Conservation (phyloP, 2,888 invertebrate genomes). For the Mythimna loreyi region DNA sequence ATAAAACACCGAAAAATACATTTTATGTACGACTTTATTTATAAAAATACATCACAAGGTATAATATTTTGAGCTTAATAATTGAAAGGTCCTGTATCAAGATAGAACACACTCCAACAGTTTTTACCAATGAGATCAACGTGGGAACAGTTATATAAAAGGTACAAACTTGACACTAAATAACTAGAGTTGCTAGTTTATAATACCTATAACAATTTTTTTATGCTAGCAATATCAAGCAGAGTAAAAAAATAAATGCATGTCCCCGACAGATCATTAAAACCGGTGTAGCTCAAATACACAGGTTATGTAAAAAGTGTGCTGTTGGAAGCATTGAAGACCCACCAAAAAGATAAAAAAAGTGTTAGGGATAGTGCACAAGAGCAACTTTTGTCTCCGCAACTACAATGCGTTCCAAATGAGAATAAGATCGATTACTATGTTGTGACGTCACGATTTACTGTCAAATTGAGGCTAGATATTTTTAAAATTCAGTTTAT, state of each 20-base stretch:
- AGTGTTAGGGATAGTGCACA: too few species aligned
- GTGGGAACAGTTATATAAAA: conserved; percentile 64
- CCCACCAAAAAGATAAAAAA: neutral
- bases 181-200: conserved; percentile 63
- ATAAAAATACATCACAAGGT: conserved; percentile 90
- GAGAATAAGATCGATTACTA: too few species aligned
- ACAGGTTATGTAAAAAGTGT: neutral
- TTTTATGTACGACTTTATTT: conserved; percentile 78
- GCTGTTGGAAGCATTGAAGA: conserved; percentile 4
- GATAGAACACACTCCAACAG: conserved; percentile 87
- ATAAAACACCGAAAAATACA: conserved; percentile 46
- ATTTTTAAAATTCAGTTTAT: too few species aligned
- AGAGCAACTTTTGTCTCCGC: too few species aligned
- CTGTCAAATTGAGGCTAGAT: too few species aligned
- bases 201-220: conserved; percentile 44
- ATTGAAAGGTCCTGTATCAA: conserved; percentile 86
- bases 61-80: conserved; percentile 88
- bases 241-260: conserved; percentile 34
- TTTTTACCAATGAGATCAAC: conserved; percentile 80
- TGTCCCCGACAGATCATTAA: conserved; percentile 9
- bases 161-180: conserved; percentile 68
- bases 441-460: too few species aligned
- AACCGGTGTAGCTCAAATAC: conserved; percentile 3
- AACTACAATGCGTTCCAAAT: too few species aligned
- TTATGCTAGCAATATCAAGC: conserved; percentile 44